Conservation (phyloP, 2,113 vertebrate species). For the Dunckerocampus dactyliophorus region DNA sequence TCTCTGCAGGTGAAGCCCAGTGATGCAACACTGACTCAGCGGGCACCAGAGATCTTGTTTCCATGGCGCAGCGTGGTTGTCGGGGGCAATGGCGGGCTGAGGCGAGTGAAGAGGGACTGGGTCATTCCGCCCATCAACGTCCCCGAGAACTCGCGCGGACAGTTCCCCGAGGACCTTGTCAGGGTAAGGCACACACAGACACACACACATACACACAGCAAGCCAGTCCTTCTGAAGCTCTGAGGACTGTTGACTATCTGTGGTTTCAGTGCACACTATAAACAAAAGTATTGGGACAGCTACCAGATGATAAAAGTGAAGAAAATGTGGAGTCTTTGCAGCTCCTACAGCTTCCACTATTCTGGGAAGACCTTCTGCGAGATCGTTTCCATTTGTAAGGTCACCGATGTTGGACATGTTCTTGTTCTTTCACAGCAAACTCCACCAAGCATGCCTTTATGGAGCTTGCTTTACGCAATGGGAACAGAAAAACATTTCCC, state of each 20-base stretch:
- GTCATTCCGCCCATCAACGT: slow-evolving; percentile 98
- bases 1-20: slow-evolving; percentile 44
- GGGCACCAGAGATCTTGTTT: slow-evolving; percentile 85
- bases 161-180: slow-evolving; percentile 96
- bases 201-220: slow-evolving; percentile 9
- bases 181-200: slow-evolving; percentile 74
- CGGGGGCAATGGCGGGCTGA: slow-evolving; percentile 77
- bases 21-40: slow-evolving; percentile 58
- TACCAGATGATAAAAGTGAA: no score
- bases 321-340: no score
- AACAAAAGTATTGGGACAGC: background rate
- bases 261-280: background rate
- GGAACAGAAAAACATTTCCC: no score
- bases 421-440: no score
- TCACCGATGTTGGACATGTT: no score
- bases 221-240: background rate
- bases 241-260: background rate
- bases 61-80: slow-evolving; percentile 75
- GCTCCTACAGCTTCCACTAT: no score
- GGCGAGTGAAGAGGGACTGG: slow-evolving; percentile 97
- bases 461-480: no score
- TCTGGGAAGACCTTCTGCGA: no score
- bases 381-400: no score
- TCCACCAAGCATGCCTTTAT: no score
- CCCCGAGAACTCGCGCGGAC: slow-evolving; percentile 92